Evolutionary conservation across 2,113 vertebrate species (phyloP).

Genomic region (Eonycteris spelaea): DNA sequence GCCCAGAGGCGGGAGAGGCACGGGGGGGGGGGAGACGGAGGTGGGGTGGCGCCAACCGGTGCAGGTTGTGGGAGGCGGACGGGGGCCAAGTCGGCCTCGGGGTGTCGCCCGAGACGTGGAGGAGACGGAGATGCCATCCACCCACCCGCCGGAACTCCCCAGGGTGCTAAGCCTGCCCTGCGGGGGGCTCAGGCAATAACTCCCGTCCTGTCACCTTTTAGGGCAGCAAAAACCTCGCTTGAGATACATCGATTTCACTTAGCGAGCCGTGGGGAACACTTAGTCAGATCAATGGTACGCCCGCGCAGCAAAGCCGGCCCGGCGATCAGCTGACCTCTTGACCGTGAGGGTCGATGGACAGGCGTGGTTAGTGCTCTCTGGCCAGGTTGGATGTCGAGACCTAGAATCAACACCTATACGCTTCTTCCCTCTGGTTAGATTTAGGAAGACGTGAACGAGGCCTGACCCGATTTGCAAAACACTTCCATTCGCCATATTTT

Average conservation of each 20-base stretch:
- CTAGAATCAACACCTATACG: background rate
- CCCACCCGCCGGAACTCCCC: rapidly evolving
- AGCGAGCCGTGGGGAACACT: conserved; percentile 23
- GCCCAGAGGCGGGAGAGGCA: too few relatives aligned
- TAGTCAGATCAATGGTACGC: background rate
- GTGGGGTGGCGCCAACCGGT: too few relatives aligned
- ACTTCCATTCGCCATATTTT: conserved; percentile 30
- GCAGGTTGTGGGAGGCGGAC: rapidly evolving
- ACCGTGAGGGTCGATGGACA: background rate
- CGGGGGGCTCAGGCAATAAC: background rate
- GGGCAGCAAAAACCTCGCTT: background rate
- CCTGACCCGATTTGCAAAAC: conserved; percentile 34
- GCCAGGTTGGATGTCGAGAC: background rate
- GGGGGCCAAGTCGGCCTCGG: rapidly evolving
- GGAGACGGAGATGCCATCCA: rapidly evolving
- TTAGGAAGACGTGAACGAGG: conserved; percentile 60
- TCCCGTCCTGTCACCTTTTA: background rate
- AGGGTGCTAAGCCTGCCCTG: rapidly evolving
- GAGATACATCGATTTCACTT: background rate
- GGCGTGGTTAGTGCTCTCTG: conserved; percentile 47
- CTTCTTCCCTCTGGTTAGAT: background rate
- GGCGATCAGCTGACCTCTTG: conserved; percentile 1
- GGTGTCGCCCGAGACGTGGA: rapidly evolving
- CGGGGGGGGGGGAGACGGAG: too few relatives aligned
- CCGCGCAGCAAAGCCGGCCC: conserved; percentile 42